Percentiles rank a stretch among this genome's conserved stretches.
Conservation (phyloP, 2,113 vertebrate genomes). For the Enhydra lutris region DNA sequence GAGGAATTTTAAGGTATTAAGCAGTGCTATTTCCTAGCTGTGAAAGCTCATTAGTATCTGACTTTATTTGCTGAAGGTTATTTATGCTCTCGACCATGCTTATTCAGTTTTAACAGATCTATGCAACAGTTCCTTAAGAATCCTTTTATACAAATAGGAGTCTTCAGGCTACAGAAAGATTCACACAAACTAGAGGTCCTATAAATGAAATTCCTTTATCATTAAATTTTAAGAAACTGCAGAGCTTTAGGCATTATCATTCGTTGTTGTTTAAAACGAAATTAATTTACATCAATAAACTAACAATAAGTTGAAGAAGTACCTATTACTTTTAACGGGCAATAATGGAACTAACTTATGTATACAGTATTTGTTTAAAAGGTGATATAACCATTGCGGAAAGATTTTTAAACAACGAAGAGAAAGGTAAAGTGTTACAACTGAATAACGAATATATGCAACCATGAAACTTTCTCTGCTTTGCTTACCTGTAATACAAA, state of each 20-base stretch:
- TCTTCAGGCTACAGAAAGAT: conserved; percentile 36
- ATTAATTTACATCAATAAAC: not conserved
- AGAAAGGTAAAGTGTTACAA: conserved; percentile 37
- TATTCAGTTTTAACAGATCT: not conserved
- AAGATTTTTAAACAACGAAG: not conserved
- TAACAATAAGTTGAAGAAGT: not conserved
- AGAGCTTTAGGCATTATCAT: conserved; percentile 19
- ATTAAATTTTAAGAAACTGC: conserved; percentile 48
- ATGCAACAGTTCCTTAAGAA: not conserved
- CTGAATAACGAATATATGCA: not conserved
- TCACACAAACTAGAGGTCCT: not conserved
- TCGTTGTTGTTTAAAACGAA: conserved; percentile 25
- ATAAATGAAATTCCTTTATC: conserved; percentile 53
- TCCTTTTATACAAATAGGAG: not conserved
- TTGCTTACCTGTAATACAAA: conserved; percentile 98
- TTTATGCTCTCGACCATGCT: not conserved
- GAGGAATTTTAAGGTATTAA: not conserved
- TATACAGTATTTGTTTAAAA: not conserved
- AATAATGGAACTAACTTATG: not conserved
- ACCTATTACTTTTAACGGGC: not conserved
- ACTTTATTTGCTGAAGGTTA: conserved; percentile 16
- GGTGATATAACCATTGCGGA: not conserved
- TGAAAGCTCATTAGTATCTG: not conserved
- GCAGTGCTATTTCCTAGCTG: not conserved
- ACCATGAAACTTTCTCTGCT: conserved; percentile 8